These are phyloP conservation scores for Anthopleura sola DNA, from an alignment of 64 coral and sea anemone species.

Conservation along the genomic window DNA sequence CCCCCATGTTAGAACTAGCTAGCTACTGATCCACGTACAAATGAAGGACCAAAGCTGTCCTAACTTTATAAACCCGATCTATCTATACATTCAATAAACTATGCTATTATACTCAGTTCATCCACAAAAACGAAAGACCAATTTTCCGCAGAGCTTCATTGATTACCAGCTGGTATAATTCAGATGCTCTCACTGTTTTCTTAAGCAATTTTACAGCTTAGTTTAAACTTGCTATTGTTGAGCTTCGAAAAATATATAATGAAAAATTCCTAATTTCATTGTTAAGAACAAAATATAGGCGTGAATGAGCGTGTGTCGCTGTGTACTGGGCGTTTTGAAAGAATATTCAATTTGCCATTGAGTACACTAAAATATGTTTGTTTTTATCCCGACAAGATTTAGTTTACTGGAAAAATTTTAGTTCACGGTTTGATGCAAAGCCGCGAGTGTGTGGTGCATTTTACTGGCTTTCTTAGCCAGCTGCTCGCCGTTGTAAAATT, in stretches of 20 bases:
- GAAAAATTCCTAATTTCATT: neutral
- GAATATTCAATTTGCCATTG: neutral
- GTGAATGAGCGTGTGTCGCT: neutral
- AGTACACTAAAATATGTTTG: neutral
- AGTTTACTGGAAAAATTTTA: too few species aligned
- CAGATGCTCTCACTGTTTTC: conserved; percentile 9
- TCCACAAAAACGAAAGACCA: neutral
- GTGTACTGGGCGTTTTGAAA: neutral
- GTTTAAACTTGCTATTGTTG: conserved; percentile 3
- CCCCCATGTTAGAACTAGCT: neutral
- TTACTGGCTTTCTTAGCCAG: neutral
- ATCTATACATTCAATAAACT: neutral
- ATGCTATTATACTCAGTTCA: neutral
- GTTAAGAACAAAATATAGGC: neutral
- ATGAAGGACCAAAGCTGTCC: neutral
- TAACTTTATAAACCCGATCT: neutral
- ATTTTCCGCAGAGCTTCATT: neutral
- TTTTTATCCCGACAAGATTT: neutral
- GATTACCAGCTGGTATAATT: conserved; percentile 1
- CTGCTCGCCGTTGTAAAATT: neutral
- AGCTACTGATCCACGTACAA: too few species aligned
- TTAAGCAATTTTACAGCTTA: neutral
- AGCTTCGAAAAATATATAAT: neutral
- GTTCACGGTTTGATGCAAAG: too few species aligned
- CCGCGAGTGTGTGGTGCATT: too few species aligned